A percentile compares a stretch with the other conserved stretches of the same genome.
Evolutionary conservation across 2,113 vertebrate genomes (phyloP).

Genomic region (Hemiscyllium ocellatum): DNA sequence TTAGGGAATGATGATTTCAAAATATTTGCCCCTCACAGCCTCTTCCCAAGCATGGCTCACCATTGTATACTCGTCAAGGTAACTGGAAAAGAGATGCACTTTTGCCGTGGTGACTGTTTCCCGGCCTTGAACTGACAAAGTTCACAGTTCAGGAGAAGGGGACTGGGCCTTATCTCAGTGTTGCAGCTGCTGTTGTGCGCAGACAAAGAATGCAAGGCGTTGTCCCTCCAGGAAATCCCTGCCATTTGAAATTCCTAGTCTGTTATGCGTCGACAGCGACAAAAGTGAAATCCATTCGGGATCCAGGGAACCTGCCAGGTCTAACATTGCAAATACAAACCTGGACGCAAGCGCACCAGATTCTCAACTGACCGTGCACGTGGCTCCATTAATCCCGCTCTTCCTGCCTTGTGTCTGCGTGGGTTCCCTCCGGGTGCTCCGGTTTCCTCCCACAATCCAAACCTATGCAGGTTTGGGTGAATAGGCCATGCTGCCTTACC

Average conservation of each 20-base stretch:
- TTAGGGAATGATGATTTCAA: background rate
- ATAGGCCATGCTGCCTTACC: no score
- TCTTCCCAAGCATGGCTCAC: background rate
- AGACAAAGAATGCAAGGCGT: background rate
- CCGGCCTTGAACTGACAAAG: background rate
- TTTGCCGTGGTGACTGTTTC: background rate
- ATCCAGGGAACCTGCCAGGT: background rate
- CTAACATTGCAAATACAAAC: background rate
- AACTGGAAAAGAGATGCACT: background rate
- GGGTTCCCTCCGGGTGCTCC: no score
- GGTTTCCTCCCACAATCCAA: no score
- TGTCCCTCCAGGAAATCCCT: background rate
- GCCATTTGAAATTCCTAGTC: background rate
- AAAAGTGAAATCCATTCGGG: background rate
- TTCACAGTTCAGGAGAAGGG: background rate
- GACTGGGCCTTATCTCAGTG: background rate
- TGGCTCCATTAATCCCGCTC: background rate
- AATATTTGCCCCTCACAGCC: background rate
- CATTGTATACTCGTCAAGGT: background rate
- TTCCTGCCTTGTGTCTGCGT: background rate
- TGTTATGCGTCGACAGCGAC: background rate
- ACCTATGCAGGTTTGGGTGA: no score
- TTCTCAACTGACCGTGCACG: background rate
- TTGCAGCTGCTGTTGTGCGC: background rate
- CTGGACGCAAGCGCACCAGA: background rate